A percentile compares a stretch with the other conserved stretches of the same genome.
Conservation (phyloP, 1,140 invertebrate genomes). For the Hyles vespertilio region DNA sequence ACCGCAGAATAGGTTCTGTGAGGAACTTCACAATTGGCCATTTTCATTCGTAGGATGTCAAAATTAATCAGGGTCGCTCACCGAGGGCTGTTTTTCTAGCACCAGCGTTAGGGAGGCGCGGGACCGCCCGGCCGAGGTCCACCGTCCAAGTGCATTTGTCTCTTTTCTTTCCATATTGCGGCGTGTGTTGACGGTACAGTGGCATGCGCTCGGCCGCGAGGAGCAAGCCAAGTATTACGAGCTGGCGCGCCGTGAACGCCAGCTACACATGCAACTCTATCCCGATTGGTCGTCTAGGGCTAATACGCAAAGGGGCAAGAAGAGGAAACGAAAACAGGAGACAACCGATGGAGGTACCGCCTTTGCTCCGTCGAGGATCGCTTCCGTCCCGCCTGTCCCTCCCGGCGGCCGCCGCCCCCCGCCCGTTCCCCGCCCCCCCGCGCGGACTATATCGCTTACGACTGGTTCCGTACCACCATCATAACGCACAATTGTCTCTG, state of each 20-base stretch:
- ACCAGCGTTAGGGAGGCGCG: constrained; percentile 56
- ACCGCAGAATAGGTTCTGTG: constrained; percentile 75
- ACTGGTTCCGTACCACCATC: no score
- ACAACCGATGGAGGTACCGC: constrained; percentile 95
- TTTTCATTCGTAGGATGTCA: constrained; percentile 65
- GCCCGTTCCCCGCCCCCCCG: constrained; percentile 17
- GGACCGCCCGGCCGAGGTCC: constrained; percentile 35
- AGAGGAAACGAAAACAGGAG: constrained; percentile 99
- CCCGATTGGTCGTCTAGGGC: constrained; percentile 99
- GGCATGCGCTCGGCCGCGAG: constrained; percentile 98
- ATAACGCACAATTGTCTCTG: constrained; percentile 35
- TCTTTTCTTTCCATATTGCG: constrained; percentile 76
- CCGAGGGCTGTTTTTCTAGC: constrained; percentile 78
- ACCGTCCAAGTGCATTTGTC: constrained; percentile 69
- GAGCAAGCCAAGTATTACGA: constrained; percentile 99
- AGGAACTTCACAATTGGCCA: constrained; percentile 71
- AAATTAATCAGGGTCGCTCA: constrained; percentile 56
- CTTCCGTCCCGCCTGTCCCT: constrained; percentile 12
- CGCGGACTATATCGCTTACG: no score
- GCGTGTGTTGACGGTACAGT: constrained; percentile 79
- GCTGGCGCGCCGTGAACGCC: constrained; percentile 97
- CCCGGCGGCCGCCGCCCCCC: constrained; percentile 10
- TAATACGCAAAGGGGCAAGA: constrained; percentile 98
- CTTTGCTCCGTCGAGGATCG: constrained; percentile 56
- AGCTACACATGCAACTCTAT: constrained; percentile 99